A percentile compares a stretch with the other conserved stretches of the same genome.
These are phyloP conservation scores for Thereva nobilitata DNA, from an alignment of 2,888 invertebrate genomes.

Conservation along the genomic window DNA sequence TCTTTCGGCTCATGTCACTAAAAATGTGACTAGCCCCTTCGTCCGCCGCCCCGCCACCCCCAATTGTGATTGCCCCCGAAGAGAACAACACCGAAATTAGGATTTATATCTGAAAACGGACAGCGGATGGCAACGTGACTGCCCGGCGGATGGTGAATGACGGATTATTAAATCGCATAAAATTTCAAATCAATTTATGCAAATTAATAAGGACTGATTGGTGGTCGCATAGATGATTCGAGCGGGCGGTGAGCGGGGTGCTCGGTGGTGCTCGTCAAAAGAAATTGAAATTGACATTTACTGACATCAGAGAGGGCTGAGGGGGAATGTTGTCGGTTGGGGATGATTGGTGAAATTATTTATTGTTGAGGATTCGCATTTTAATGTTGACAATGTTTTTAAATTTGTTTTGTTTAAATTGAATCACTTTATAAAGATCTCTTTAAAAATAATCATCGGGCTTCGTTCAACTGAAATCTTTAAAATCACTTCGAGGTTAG, in stretches of 20 bases:
- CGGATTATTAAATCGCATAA: slow-evolving; percentile 32
- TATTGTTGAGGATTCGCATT: no score
- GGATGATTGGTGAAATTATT: neutral
- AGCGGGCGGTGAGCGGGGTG: no score
- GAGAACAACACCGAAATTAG: neutral
- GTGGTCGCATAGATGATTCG: neutral
- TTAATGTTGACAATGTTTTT: no score
- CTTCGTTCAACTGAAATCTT: no score
- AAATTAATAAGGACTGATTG: slow-evolving; percentile 53
- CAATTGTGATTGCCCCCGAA: neutral
- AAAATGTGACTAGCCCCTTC: slow-evolving; percentile 8
- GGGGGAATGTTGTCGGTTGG: slow-evolving; percentile 20
- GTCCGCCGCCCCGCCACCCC: neutral
- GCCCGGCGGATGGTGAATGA: neutral
- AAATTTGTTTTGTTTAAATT: no score
- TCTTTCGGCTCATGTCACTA: slow-evolving; percentile 22
- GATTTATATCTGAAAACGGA: neutral
- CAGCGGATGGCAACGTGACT: neutral
- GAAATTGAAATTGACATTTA: no score
- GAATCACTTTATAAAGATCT: no score
- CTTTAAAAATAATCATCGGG: no score
- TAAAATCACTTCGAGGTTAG: no score
- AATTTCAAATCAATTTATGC: slow-evolving; percentile 58
- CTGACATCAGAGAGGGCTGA: slow-evolving; percentile 12
- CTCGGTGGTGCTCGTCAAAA: no score